Conservation (phyloP, 2,888 invertebrate genomes). For the Drosophila mercatorum region DNA sequence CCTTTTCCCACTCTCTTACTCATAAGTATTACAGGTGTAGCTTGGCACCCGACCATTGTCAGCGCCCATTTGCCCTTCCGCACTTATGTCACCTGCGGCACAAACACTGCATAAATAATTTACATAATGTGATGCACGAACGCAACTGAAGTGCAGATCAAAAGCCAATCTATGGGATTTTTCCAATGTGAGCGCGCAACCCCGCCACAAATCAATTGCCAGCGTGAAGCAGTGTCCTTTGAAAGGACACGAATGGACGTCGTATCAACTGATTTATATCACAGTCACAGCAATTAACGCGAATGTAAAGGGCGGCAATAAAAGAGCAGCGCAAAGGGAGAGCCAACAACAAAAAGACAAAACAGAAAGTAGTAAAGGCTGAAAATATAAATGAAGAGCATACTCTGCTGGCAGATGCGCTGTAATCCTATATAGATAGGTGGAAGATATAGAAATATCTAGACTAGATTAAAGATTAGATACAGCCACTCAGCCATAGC, state of each 20-base stretch:
- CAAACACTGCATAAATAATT: conserved; percentile 25
- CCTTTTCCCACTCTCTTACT: neutral
- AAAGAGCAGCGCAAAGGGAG: conserved; percentile 35
- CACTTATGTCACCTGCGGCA: neutral
- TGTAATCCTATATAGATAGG: neutral
- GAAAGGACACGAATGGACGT: conserved; percentile 51
- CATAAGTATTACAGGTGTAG: neutral
- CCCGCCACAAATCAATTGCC: conserved; percentile 61
- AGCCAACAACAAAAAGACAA: conserved; percentile 21
- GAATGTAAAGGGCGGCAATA: conserved; percentile 66
- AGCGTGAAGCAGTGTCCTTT: conserved; percentile 7
- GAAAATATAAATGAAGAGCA: neutral
- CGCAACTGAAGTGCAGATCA: conserved; percentile 27
- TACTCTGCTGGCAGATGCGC: neutral
- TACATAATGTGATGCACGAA: neutral
- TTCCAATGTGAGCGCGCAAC: conserved; percentile 29
- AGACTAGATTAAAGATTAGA: neutral
- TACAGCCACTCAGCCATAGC: no score
- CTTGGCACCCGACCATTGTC: no score
- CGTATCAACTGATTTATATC: conserved; percentile 76
- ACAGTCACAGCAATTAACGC: conserved; percentile 71
- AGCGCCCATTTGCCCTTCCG: no score
- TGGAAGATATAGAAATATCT: no score
- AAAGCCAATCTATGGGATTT: conserved; percentile 41
- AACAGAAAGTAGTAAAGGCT: conserved; percentile 23